Conservation (phyloP, 2,797 vertebrate genomes). For the Hippocampus kuda region DNA sequence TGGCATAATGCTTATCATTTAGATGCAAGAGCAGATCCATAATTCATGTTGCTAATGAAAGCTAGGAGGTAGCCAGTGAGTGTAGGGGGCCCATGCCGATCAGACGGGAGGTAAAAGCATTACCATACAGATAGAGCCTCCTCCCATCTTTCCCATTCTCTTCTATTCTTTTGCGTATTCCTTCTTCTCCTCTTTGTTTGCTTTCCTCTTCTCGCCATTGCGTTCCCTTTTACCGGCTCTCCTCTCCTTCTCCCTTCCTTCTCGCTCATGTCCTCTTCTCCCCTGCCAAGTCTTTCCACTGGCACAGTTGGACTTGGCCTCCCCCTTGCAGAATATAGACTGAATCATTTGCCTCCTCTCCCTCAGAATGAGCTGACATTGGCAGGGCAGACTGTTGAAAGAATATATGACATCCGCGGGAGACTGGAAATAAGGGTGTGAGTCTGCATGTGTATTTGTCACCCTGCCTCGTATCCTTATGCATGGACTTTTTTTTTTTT, state of each 20-base stretch:
- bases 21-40: slow-evolving; percentile 61
- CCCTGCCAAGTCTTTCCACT: slow-evolving; percentile 28
- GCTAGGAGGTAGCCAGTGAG: slow-evolving; percentile 50
- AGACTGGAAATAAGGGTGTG: slow-evolving; percentile 6
- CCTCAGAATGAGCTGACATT: slow-evolving; percentile 53
- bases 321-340: slow-evolving; percentile 48
- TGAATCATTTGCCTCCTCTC: slow-evolving; percentile 46
- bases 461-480: slow-evolving; percentile 24
- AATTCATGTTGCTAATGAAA: slow-evolving; percentile 67
- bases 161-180: not conserved
- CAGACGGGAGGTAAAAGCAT: slow-evolving; percentile 52
- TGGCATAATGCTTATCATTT: slow-evolving; percentile 61
- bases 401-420: slow-evolving; percentile 29
- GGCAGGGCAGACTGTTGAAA: slow-evolving; percentile 47
- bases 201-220: not conserved
- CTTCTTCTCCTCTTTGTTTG: not conserved
- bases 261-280: slow-evolving; percentile 4
- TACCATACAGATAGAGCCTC: slow-evolving; percentile 52
- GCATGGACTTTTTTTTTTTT: slow-evolving; percentile 11
- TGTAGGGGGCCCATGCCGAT: slow-evolving; percentile 45
- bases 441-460: slow-evolving; percentile 35
- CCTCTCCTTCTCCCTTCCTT: not conserved
- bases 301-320: slow-evolving; percentile 42
- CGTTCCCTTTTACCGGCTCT: not conserved
- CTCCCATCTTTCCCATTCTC: not conserved